Conservation (phyloP, 2,113 vertebrate species). For the Lepidothrix coronata region DNA sequence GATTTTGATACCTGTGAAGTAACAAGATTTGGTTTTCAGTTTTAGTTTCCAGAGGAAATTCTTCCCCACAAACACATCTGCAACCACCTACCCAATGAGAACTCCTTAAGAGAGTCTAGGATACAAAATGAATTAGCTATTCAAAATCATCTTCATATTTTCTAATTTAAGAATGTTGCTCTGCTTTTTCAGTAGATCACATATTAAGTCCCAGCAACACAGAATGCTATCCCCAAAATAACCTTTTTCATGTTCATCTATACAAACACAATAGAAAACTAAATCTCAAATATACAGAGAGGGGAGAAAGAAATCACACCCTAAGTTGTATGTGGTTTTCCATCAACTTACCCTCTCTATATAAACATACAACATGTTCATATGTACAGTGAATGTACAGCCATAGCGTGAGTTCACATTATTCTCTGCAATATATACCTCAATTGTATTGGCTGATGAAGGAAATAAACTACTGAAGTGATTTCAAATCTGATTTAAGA, state of each 20-base stretch:
- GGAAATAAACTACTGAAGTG: background rate
- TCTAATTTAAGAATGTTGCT: background rate
- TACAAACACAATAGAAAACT: background rate
- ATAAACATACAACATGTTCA: rapidly evolving
- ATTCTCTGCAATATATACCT: background rate
- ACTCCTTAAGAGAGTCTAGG: background rate
- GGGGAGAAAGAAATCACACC: background rate
- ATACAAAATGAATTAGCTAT: background rate
- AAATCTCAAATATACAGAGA: background rate
- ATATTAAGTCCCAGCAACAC: background rate
- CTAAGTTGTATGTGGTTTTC: background rate
- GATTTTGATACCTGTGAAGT: background rate
- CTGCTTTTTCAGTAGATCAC: background rate
- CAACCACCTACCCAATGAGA: background rate
- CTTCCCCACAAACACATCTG: background rate
- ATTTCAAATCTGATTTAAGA: background rate
- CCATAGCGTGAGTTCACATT: background rate
- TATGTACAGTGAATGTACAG: rapidly evolving
- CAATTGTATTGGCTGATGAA: background rate
- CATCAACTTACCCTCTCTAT: background rate
- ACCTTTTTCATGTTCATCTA: rapidly evolving
- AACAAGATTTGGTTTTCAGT: background rate
- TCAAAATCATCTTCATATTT: background rate
- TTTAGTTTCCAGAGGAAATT: background rate
- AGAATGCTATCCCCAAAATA: background rate